phyloP scores from a whole-genome alignment of 1,140 invertebrate genomes.

The Brachionus asplanchnoidis region DNA sequence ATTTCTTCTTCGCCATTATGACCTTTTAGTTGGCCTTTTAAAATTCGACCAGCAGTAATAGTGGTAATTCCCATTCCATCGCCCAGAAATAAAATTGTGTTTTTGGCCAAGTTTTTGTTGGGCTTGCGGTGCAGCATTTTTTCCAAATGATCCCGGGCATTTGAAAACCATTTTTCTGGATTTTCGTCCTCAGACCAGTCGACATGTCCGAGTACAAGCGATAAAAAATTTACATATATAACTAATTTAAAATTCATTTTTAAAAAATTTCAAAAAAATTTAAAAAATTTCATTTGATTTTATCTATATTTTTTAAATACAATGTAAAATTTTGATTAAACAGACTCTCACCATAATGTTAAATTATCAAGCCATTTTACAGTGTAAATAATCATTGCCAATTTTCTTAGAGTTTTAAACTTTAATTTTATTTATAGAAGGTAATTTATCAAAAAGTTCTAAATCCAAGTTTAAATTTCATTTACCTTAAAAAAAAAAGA shows the following conservation, averaged over 20 bases:
- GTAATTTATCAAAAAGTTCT: background rate
- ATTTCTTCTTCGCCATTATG: slow-evolving; percentile 63
- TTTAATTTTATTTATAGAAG: background rate
- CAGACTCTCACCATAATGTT: background rate
- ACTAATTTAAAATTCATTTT: background rate
- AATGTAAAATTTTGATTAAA: background rate
- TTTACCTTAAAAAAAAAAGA: background rate
- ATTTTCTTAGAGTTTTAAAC: background rate
- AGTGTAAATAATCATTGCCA: background rate
- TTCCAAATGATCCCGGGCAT: background rate
- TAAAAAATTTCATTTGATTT: background rate
- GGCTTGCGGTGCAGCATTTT: background rate
- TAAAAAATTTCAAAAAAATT: background rate
- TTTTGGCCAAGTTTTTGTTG: slow-evolving; percentile 65
- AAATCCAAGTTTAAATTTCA: background rate
- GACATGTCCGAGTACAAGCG: background rate
- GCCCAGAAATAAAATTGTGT: slow-evolving; percentile 83
- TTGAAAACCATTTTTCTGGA: background rate
- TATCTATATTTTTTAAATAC: background rate
- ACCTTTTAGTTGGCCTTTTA: slow-evolving; percentile 63
- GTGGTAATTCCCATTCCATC: slow-evolving; percentile 90
- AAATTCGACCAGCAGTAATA: slow-evolving; percentile 73
- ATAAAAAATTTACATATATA: background rate
- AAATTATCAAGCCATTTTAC: background rate
- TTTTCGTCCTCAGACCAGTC: slow-evolving; percentile 21